phyloP scores from a whole-genome alignment of 2,797 vertebrate species.

The Onychomys leucogaster region DNA sequence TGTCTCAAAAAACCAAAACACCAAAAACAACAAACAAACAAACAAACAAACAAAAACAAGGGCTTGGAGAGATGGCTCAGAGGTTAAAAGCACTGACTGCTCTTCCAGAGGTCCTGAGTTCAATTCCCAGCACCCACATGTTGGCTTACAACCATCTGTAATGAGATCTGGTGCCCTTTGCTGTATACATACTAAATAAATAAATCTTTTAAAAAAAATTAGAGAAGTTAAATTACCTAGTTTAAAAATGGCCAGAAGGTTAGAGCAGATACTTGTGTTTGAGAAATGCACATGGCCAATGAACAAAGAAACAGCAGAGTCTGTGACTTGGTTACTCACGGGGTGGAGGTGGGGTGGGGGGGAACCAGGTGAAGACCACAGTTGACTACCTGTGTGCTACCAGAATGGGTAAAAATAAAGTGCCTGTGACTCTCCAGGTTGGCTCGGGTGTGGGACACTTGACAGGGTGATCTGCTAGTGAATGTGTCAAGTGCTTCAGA shows the following conservation, averaged over 20 bases:
- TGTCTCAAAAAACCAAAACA: too few relatives aligned
- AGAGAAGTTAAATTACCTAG: neutral
- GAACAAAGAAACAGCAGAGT: neutral
- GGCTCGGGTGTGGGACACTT: neutral
- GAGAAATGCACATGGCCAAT: neutral
- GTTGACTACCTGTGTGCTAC: neutral
- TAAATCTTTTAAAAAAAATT: neutral
- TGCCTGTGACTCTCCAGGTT: neutral
- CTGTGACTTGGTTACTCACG: neutral
- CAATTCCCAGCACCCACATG: too few relatives aligned
- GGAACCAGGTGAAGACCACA: neutral
- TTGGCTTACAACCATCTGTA: too few relatives aligned
- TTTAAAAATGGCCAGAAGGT: neutral
- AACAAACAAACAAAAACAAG: too few relatives aligned
- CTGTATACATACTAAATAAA: too few relatives aligned
- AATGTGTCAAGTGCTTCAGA: neutral
- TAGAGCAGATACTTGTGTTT: neutral
- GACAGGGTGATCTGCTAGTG: neutral
- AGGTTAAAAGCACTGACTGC: too few relatives aligned
- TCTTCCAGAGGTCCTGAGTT: too few relatives aligned
- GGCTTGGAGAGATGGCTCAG: too few relatives aligned
- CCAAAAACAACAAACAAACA: too few relatives aligned
- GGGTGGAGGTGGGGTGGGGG: too few relatives aligned
- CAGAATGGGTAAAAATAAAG: neutral
- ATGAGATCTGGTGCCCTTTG: too few relatives aligned